Evolutionary conservation across 2,113 vertebrate genomes (phyloP), one percentile per base, ranked within the genome.

Genomic region (Corythaeola cristata): DNA sequence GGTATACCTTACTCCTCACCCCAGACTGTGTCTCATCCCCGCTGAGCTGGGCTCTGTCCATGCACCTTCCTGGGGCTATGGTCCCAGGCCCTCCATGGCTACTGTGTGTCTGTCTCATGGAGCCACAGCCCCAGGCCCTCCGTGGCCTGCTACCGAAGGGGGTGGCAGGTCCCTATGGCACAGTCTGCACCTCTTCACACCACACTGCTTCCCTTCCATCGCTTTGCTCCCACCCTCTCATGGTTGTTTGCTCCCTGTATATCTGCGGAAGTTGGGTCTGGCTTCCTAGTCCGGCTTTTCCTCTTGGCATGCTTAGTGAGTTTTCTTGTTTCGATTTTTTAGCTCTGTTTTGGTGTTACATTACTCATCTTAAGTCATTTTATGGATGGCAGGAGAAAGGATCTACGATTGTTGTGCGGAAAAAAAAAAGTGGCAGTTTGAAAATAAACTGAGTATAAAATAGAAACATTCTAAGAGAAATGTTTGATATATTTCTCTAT

Each of bases 61-160:
- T 49, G 11, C 30, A 24, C 26, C 10, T 26, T 23, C 20, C 23
- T 19, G 11, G 12, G 30, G 21, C 35, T 32, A 44, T 30, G 47
- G 4, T 8, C 27, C 50, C 59, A 33, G 33, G 22, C n/a, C 17
- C 20, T 28, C n/a, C 2, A 0, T 20, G 23, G 22, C 19, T 68
- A 3, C 13, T 49, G 26, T 39, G 39, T 39, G 39, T 39, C 39
- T 39, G 39, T 39, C 39, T 39, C 39, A 39, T 39, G 39, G 39
- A 39, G 8, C 39, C 39, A 39, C 39, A 39, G 39, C 28, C 26
- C 53, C 62, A 41, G n/a, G 21, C 33, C 15, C 15, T 26, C 32
- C 1, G 0, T 19, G 21, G 21, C 21, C 21, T 66, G 3, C 12
- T 45, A 24, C 0, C 0, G 2, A 8, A n/a, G 20, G 4, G 30